phyloP scores from a whole-genome alignment of 2,797 vertebrate genomes.

The Bradypodion ventrale region DNA sequence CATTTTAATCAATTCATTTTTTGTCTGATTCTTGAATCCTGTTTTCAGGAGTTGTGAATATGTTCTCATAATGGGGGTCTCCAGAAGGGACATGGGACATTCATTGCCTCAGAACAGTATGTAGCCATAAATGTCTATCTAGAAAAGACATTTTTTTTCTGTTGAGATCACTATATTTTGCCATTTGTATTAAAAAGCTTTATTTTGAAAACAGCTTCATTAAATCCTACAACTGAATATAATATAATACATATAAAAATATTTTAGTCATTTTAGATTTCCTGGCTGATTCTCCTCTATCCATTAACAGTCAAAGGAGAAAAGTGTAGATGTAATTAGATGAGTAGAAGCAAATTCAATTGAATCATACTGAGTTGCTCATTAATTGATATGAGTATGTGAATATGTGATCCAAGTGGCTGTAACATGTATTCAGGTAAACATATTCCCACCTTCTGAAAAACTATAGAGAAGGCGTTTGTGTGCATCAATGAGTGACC shows the following conservation, averaged over 20 bases:
- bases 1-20: background rate
- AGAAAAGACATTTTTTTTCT: background rate
- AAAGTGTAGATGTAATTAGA: background rate
- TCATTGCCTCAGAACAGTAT: background rate
- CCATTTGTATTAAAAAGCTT: background rate
- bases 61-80: background rate
- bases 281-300: background rate
- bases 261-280: background rate
- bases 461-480: slow-evolving; percentile 49
- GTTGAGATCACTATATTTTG: background rate
- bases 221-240: background rate
- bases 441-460: slow-evolving; percentile 49
- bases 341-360: background rate
- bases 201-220: background rate
- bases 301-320: background rate
- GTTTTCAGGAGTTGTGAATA: background rate
- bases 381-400: background rate
- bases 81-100: background rate
- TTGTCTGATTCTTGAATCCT: background rate
- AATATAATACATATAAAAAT: background rate
- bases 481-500: slow-evolving; percentile 33
- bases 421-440: slow-evolving; percentile 32
- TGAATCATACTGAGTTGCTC: background rate
- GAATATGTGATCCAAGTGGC: background rate
- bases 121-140: background rate